Evolutionary conservation across 2,888 invertebrate genomes (phyloP).

Genomic region (Philereme transversata): DNA sequence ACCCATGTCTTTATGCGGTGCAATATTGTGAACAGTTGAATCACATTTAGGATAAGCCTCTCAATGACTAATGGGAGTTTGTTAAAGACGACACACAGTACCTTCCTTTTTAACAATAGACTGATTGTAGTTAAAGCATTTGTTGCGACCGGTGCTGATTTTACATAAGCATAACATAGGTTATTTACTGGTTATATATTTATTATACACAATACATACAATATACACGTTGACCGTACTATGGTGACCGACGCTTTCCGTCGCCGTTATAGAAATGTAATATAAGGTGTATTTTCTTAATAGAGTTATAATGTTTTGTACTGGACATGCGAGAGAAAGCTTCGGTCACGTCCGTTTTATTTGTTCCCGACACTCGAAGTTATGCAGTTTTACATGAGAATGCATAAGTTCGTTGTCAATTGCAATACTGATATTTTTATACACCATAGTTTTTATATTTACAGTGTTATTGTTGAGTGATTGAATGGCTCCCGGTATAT

Average conservation of each 20-base stretch:
- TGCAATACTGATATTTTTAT: constrained; percentile 82
- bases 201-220: constrained; percentile 58
- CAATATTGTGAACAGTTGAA: constrained; percentile 21
- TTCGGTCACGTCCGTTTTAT: constrained; percentile 64
- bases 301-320: constrained; percentile 75
- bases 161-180: constrained; percentile 76
- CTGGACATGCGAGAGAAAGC: constrained; percentile 56
- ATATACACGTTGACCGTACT: constrained; percentile 70
- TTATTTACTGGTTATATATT: constrained; percentile 81
- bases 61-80: constrained; percentile 62
- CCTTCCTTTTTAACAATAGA: constrained; percentile 83
- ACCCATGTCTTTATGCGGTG: constrained; percentile 13
- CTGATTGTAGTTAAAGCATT: constrained; percentile 82
- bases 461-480: constrained; percentile 81
- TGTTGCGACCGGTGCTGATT: constrained; percentile 82
- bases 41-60: constrained; percentile 39
- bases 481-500: constrained; percentile 81
- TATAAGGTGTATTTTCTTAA: constrained; percentile 73
- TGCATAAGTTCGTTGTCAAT: constrained; percentile 42
- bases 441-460: constrained; percentile 81
- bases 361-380: constrained; percentile 61
- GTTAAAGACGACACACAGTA: constrained; percentile 62
- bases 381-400: constrained; percentile 42
- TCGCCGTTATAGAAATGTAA: constrained; percentile 54
- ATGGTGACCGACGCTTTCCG: constrained; percentile 56